Percentiles rank a stretch among this genome's conserved stretches.
These are phyloP conservation scores for Melanotaenia duboulayi DNA, from an alignment of 2,113 vertebrate species.

Conservation along the genomic window DNA sequence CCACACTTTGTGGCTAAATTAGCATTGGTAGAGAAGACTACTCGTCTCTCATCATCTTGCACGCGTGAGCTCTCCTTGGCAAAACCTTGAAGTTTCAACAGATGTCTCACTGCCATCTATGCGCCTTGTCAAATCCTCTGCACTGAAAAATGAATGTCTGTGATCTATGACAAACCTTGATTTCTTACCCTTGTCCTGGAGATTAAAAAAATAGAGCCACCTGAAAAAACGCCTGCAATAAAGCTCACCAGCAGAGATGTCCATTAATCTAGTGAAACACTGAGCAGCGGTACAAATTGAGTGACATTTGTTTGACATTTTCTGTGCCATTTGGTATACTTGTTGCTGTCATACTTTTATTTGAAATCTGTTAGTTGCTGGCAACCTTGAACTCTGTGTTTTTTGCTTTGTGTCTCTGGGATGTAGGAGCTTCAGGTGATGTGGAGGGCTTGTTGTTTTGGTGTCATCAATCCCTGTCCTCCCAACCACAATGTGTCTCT, in stretches of 20 bases:
- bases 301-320: conserved; percentile 80
- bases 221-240: conserved; percentile 5
- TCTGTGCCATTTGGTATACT: conserved; percentile 55
- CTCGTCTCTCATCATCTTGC: conserved; percentile 25
- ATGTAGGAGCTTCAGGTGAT: conserved; percentile 32
- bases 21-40: conserved; percentile 18
- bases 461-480: conserved; percentile 56
- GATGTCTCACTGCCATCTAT: conserved; percentile 13
- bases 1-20: conserved; percentile 28
- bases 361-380: conserved; percentile 64
- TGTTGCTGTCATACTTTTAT: conserved; percentile 59
- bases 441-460: conserved; percentile 26
- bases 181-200: conserved; percentile 29
- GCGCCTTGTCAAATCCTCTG: conserved; percentile 13
- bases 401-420: conserved; percentile 30
- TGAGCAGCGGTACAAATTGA: conserved; percentile 63
- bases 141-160: conserved; percentile 32
- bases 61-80: conserved; percentile 49
- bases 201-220: conserved; percentile 37
- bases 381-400: conserved; percentile 54
- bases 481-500: conserved; percentile 23
- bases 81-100: conserved; percentile 53
- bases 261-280: conserved; percentile 55
- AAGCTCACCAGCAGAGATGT: conserved; percentile 40
- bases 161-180: conserved; percentile 36